Evolutionary conservation across 2,888 invertebrate genomes (phyloP), one percentile per base, ranked within the genome.

Genomic region (Terebella lapidaria): DNA sequence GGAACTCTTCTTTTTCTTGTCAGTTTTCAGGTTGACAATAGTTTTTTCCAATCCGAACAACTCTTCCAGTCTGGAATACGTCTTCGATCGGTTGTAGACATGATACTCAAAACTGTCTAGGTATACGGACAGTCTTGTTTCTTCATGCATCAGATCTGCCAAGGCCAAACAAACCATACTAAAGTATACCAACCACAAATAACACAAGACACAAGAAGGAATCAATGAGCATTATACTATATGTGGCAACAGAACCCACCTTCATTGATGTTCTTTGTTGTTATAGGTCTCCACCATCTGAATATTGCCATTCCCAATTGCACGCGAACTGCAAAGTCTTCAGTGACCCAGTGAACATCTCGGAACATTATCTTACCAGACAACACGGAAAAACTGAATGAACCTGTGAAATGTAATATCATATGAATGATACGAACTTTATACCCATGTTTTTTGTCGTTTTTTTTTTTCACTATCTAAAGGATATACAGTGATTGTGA

Each of bases 311-410:
- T 95, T 1, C 96, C 97, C 84, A 97, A 96, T 81, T 95, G 95
- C 67, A 95, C 87, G 67, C 95, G 86, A 47, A 94, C 81, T 30
- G 93, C 90, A 81, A 90, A 94, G 83, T 99, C 96, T 76, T 92
- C 90, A 66, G 91, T 94, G 63, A 94, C 90, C 76, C 92, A 94
- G 58, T 92, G 89, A 70, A 97, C 88, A 83, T 97, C 94, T 60
- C 94, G 86, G 81, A 97, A 95, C 96, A 97, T 97, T 57, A 99
- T 89, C 83, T 97, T 97, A 2, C 99, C 99, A 58, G 95, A 92
- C 65, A 97, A 84, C n/a, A 94, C 91, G 80, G 94, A 93, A 58
- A 96, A 84, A 3, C 94, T 93, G 74, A 97, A 88, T 2, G 97
- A 96, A 59, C 96, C 94, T 93, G 80, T 26, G 84, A 83, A 57